phyloP scores from a whole-genome alignment of 2,888 invertebrate species.

The Cosmopolites sordidus region DNA sequence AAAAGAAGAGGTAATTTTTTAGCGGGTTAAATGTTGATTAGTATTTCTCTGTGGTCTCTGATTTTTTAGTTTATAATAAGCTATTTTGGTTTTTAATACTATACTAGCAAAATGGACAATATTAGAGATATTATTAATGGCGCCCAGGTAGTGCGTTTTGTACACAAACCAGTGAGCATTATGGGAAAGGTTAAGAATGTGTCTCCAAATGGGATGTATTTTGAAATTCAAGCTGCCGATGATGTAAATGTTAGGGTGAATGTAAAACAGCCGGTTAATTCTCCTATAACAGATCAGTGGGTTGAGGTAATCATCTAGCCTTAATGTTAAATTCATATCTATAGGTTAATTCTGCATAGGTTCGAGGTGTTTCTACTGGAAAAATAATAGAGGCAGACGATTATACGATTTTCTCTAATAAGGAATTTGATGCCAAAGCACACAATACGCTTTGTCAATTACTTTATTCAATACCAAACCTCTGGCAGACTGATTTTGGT shows the following conservation, averaged over 20 bases:
- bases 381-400: conserved; percentile 34
- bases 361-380: conserved; percentile 34
- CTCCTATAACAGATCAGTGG: conserved; percentile 39
- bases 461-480: conserved; percentile 35
- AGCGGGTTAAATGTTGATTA: too few species aligned
- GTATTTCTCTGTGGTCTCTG: too few species aligned
- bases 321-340: neutral
- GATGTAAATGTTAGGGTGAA: conserved; percentile 40
- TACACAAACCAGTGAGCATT: conserved; percentile 41
- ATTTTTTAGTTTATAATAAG: too few species aligned
- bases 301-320: conserved; percentile 38
- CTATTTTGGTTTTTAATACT: too few species aligned
- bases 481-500: conserved; percentile 30
- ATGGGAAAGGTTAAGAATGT: conserved; percentile 39
- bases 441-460: conserved; percentile 36
- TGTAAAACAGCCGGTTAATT: conserved; percentile 37
- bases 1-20: too few species aligned
- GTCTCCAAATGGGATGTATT: conserved; percentile 38
- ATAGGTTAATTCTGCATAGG: conserved; percentile 27
- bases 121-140: conserved; percentile 43
- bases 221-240: conserved; percentile 41
- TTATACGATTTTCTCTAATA: conserved; percentile 34
- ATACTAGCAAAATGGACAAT: conserved; percentile 23
- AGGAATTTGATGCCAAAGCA: conserved; percentile 35
- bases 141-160: conserved; percentile 37